Conservation (phyloP, 2,888 invertebrate genomes). For the Endomychus coccineus region DNA sequence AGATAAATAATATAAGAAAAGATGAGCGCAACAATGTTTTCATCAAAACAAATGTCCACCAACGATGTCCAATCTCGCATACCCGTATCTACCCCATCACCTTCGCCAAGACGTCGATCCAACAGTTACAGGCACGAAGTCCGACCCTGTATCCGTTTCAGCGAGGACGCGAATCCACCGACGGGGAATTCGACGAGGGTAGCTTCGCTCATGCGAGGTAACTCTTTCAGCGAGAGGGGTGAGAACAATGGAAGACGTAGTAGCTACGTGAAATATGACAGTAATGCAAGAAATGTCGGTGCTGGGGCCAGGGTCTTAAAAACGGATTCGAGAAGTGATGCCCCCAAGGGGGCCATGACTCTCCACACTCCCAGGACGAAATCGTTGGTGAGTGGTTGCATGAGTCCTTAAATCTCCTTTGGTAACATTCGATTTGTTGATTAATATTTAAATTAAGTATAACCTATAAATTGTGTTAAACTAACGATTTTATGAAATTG, state of each 20-base stretch:
- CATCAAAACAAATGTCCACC: constrained; percentile 44
- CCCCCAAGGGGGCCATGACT: constrained; percentile 32
- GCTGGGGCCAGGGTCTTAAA: constrained; percentile 52
- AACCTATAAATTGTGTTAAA: too few species aligned
- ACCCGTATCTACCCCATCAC: constrained; percentile 24
- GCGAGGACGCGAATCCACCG: neutral
- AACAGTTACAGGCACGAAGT: constrained; percentile 20
- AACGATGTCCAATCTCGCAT: constrained; percentile 24
- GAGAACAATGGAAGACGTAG: too few species aligned
- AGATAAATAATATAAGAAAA: too few species aligned
- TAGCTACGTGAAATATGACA: too few species aligned
- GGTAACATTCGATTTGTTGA: too few species aligned
- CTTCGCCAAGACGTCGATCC: constrained; percentile 14
- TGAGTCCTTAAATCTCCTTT: neutral
- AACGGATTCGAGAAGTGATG: constrained; percentile 51
- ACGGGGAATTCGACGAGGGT: constrained; percentile 6
- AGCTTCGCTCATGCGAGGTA: neutral
- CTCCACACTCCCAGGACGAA: constrained; percentile 40
- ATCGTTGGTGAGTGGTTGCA: constrained; percentile 50
- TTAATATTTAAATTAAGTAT: too few species aligned
- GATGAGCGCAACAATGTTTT: constrained; percentile 35
- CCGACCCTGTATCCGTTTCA: constrained; percentile 18
- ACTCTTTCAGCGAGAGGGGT: constrained; percentile 1
- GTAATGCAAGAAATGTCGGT: too few species aligned
- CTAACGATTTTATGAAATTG: too few species aligned